Evolutionary conservation across 2,113 vertebrate genomes (phyloP).

Genomic region (Pardalotus punctatus): DNA sequence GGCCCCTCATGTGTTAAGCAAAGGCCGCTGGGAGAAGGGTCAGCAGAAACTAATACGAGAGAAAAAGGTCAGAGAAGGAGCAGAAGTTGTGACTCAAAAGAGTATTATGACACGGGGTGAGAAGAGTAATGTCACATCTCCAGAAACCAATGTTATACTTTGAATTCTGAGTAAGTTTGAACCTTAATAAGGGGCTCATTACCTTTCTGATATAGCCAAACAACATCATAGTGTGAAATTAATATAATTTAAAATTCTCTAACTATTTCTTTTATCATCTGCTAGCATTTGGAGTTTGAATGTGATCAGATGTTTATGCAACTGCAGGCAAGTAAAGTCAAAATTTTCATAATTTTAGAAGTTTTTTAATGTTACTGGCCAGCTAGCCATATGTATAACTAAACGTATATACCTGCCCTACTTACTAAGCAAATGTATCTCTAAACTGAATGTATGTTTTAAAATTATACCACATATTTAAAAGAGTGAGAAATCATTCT

Average conservation of each 20-base stretch:
- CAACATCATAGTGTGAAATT: not conserved
- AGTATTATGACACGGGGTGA: not conserved
- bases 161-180: not conserved
- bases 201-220: not conserved
- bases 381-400: not conserved
- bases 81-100: not conserved
- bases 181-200: not conserved
- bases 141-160: not conserved
- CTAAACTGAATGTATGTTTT: not conserved
- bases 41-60: not conserved
- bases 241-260: not conserved
- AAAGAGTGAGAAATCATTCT: not conserved
- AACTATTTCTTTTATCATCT: not conserved
- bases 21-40: not conserved
- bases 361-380: not conserved
- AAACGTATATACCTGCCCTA: not conserved
- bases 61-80: not conserved
- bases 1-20: not conserved
- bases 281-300: not conserved
- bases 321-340: not conserved
- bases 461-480: not conserved
- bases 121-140: not conserved
- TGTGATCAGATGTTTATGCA: not conserved
- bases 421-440: not conserved
- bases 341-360: not conserved